Evolutionary conservation across 2,888 invertebrate species (phyloP), one percentile per base, ranked within the genome.

Genomic region (Dorcus hopei): DNA sequence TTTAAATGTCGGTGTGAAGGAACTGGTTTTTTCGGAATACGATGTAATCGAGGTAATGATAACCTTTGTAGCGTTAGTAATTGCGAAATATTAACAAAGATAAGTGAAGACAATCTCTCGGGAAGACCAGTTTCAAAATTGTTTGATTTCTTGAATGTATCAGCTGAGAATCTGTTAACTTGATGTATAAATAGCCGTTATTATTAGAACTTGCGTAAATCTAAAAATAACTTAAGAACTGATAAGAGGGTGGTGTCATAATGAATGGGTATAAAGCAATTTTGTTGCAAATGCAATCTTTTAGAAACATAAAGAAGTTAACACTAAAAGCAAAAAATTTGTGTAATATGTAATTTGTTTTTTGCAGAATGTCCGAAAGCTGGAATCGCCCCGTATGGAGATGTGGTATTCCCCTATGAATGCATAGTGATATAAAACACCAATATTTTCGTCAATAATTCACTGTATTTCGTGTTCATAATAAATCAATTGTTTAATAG

Each of bases 1-100:
- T 90, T 80, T 74, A 81, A 82, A 67, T 90, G 89, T 72, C 81
- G 85, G 66, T 90, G 89, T 70, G 87, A 87, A 68, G 87, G 88
- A 54, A 88, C 89, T n/a, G 90, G 89, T 48, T 90, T 79, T 73
- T 87, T 87, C 70, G 90, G 92, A 0, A 80, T 81, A 52, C 81
- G 84, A 54, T 91, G 91, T 75, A 87, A 87, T 69, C 84, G 83
- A 81, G 86, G 91, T 83, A 42, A 51, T 54, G 47, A 47, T 47
- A 14, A 47, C 23, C 23, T 47, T 14, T 11, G 14, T 3, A 26
- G 26, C 3, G 14, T n/a, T 19, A 6, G 8, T 16, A 33, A 33
- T 33, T 33, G 26, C 26, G 26, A 33, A 33, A 33, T 33, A 33
- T 33, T 14, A 33, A 33, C 26, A 33, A 5, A 33, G 26, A 43